A percentile compares a stretch with the other conserved stretches of the same genome.
These are phyloP conservation scores for Aproaerema taeniolella DNA, from an alignment of 2,888 invertebrate genomes.

Conservation along the genomic window DNA sequence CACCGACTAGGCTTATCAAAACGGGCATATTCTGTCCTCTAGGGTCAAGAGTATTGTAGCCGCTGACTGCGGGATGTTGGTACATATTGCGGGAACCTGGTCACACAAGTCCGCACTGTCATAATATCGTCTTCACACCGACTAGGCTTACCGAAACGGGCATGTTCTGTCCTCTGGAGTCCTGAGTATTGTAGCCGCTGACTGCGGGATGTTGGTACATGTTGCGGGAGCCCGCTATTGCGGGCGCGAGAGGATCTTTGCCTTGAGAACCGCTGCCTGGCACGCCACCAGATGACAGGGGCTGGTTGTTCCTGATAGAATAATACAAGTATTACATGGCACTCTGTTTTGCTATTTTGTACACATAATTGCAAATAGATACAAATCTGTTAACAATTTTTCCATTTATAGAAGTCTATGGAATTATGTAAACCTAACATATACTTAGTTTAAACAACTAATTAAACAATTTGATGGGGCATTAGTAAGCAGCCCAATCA, in stretches of 20 bases:
- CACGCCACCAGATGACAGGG: conserved; percentile 45
- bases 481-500: too few relatives aligned
- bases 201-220: conserved; percentile 67
- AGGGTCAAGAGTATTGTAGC: conserved; percentile 65
- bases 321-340: too few relatives aligned
- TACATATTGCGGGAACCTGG: conserved; percentile 56
- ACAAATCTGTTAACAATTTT: too few relatives aligned
- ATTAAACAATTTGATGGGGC: too few relatives aligned
- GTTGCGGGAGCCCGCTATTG: conserved; percentile 48
- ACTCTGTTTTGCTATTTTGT: too few relatives aligned
- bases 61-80: conserved; percentile 62
- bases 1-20: conserved; percentile 65
- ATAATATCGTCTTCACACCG: too few relatives aligned
- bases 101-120: conserved; percentile 56
- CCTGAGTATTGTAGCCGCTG: conserved; percentile 64
- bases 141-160: conserved; percentile 65
- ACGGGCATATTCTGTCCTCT: conserved; percentile 56
- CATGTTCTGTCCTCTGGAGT: conserved; percentile 53
- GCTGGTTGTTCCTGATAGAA: conserved; percentile 64
- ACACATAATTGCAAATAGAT: too few relatives aligned
- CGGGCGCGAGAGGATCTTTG: conserved; percentile 66
- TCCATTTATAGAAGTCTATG: too few relatives aligned
- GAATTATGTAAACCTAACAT: too few relatives aligned
- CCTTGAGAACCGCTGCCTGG: conserved; percentile 59
- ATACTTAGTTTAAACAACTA: too few relatives aligned